Base-by-base conservation (phyloP, 2,797 vertebrate species). In the Gadopsis bispinosus region DNA sequence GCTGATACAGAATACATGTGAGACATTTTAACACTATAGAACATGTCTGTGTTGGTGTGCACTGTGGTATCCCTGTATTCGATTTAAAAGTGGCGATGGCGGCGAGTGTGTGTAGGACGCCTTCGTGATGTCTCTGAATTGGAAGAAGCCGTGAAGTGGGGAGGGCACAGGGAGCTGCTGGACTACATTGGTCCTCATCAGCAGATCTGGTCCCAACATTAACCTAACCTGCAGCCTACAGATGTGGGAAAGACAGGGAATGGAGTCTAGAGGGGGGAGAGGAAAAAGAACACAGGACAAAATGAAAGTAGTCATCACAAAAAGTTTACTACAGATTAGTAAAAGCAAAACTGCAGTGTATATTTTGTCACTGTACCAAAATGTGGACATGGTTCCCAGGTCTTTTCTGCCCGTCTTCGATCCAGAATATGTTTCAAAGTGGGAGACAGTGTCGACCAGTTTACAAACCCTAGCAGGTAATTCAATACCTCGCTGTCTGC, bases 401-500 rank as follows among this genome's bases (percentile, higher is more conserved):
- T 92, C 43, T 77, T 80, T 31, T 82, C 79, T 1, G 74, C 65
- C 33, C 54, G 86, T 54, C 94, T 90, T 48, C 29, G 85, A 71
- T 85, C 77, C 83, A 96, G 91, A 61, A 93, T 79, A 2, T 31
- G 70, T 89, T 86, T 93, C 43, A 93, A 43, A 53, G 55, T 17
- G 0, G 39, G 43, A 11, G 90, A 39, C 56, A 95, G 75, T 68
- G 80, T 87, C 1, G 92, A 93, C 94, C 94, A 94, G 88, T 96
- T 94, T 35, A 94, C 81, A 81, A 94, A 94, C 85, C 93, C 88
- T 7, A 96, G 91, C 72, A 96, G 86, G 85, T 93, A 93, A 86
- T 94, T 94, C 75, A 95, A 45, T 63, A 86, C 90, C 3, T 75
- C 80, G 11, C 89, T 56, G 54, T 92, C 87, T 16, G 89, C 92